phyloP scores from a whole-genome alignment of 2,888 invertebrate species.

The Coelinius sp. region DNA sequence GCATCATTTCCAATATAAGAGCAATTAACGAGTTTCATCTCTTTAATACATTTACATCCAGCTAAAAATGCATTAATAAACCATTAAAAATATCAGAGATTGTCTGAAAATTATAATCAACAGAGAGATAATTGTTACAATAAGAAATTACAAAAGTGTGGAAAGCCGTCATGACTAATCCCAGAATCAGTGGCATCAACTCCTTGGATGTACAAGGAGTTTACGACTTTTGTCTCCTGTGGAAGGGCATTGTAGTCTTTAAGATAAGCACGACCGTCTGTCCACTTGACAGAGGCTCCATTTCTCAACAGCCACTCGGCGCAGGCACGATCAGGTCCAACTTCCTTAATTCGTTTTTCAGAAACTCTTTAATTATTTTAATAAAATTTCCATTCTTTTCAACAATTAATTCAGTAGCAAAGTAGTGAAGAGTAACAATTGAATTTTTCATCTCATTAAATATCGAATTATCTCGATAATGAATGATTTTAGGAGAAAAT shows the following conservation, averaged over 20 bases:
- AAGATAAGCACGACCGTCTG: conserved; percentile 72
- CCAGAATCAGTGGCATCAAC: conserved; percentile 87
- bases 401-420: no score
- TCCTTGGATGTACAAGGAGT: conserved; percentile 73
- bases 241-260: conserved; percentile 84
- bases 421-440: neutral
- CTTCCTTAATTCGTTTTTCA: conserved; percentile 75
- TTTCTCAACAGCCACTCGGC: conserved; percentile 96
- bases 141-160: conserved; percentile 77
- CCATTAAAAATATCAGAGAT: neutral
- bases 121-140: neutral
- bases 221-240: conserved; percentile 56
- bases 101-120: neutral
- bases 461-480: no score
- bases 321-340: conserved; percentile 92
- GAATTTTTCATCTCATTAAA: no score
- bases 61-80: no score
- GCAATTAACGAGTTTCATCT: conserved; percentile 82
- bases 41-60: conserved; percentile 80
- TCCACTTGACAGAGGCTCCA: conserved; percentile 87
- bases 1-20: conserved; percentile 82
- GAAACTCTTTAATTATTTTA: conserved; percentile 73
- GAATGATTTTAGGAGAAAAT: no score
- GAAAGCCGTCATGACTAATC: conserved; percentile 88
- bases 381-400: neutral